These are phyloP conservation scores for Coregonus suidteri DNA, from an alignment of 2,797 vertebrate genomes.

Conservation along the genomic window DNA sequence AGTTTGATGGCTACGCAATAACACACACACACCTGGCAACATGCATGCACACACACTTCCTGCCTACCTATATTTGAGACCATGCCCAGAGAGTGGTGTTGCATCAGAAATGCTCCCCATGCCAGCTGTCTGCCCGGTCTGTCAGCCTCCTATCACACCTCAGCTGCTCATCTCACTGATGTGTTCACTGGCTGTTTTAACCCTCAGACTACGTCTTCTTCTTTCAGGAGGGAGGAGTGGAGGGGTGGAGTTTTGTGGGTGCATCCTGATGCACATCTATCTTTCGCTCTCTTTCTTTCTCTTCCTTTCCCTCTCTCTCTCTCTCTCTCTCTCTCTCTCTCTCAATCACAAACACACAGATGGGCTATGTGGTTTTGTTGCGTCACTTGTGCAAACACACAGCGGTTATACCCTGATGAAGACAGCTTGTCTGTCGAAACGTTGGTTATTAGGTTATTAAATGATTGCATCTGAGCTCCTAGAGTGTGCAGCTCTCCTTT, in stretches of 20 bases:
- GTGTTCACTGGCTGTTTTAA: neutral
- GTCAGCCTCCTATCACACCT: constrained; percentile 72
- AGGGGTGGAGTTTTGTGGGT: neutral
- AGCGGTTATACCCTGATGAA: neutral
- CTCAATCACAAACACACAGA: neutral
- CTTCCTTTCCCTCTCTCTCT: neutral
- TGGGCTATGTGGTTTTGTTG: constrained; percentile 1
- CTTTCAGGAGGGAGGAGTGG: neutral
- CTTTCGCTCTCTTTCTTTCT: neutral
- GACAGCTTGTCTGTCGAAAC: too few species aligned
- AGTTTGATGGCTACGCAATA: neutral
- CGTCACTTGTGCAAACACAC: neutral
- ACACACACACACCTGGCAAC: constrained; percentile 16
- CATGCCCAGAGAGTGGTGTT: constrained; percentile 87
- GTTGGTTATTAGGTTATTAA: too few species aligned
- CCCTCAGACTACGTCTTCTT: neutral
- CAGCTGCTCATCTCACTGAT: constrained; percentile 4
- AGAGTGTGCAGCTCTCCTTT: too few species aligned
- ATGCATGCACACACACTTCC: constrained; percentile 58
- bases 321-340: neutral
- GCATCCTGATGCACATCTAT: neutral
- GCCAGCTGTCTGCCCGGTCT: constrained; percentile 75
- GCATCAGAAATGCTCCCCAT: constrained; percentile 78
- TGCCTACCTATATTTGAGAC: constrained; percentile 87
- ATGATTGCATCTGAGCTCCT: too few species aligned